Evolutionary conservation across 2,888 invertebrate genomes (phyloP).

Genomic region (Strigamia transsilvanica): DNA sequence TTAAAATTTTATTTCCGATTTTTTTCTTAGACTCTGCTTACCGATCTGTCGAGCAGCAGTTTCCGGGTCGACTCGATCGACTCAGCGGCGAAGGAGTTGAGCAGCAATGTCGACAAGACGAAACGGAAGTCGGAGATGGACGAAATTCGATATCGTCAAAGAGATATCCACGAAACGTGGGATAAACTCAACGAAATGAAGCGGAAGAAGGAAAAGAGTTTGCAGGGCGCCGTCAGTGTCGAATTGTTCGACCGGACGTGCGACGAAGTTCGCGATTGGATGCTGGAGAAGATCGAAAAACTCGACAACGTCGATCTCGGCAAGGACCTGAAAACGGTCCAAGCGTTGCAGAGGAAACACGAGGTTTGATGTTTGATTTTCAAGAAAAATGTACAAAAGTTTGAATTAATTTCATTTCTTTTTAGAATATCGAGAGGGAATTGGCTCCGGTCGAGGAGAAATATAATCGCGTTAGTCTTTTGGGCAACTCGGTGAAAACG

Average conservation of each 20-base stretch:
- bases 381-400: too few relatives aligned
- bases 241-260: constrained; percentile 95
- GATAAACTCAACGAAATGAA: constrained; percentile 84
- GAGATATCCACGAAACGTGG: constrained; percentile 90
- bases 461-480: constrained; percentile 80
- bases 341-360: constrained; percentile 88
- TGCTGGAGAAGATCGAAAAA: constrained; percentile 93
- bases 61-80: constrained; percentile 90
- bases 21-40: constrained; percentile 79
- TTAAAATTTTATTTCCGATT: constrained; percentile 35
- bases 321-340: constrained; percentile 88
- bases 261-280: constrained; percentile 97
- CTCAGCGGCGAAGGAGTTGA: constrained; percentile 81
- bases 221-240: constrained; percentile 92
- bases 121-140: constrained; percentile 72
- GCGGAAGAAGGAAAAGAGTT: constrained; percentile 86
- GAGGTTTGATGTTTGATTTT: constrained; percentile 69
- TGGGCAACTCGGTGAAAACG: constrained; percentile 89
- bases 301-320: constrained; percentile 74
- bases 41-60: constrained; percentile 92
- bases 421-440: constrained; percentile 83
- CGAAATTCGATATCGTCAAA: constrained; percentile 77
- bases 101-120: too few relatives aligned
- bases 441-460: constrained; percentile 94
- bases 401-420: too few relatives aligned